Base-by-base conservation (phyloP, 1,140 invertebrate genomes). In the Lordiphosa clarofinis region DNA sequence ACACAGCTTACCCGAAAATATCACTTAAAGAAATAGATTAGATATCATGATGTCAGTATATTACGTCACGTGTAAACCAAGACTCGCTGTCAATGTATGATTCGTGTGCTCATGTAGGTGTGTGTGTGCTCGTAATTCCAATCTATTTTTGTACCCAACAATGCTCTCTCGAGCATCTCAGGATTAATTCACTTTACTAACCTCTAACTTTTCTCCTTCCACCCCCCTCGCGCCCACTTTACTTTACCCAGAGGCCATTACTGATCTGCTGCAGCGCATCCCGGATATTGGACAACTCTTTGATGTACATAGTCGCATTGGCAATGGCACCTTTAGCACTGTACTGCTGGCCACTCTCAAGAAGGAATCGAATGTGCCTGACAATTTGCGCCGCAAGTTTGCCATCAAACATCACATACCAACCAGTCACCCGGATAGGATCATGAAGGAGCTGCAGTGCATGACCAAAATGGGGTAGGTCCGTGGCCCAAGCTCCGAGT, bases 321-420 rank as follows among this genome's bases (percentile, higher is more conserved):
- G 94, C 0, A 93, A 94, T 89, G 95, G 95, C 4, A 95, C 95
- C 0, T 96, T 96, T 58, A 96, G 95, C 78, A 94, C 93, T 9
- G 95, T 96, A 1, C 95, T 93, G 65, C 82, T 96, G 57, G 95
- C 93, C 3, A 92, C 92, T 7, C 78, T 95, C 19, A 93, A 93
- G 59, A 90, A 92, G 7, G 79, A 90, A 8, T 58, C 88, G 8
- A 56, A 90, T 44, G 37, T 81, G 47, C 76, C 89, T n/a, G 89
- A 92, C 1, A 88, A 90, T 24, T 90, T 92, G 49, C 89, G 90
- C 19, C 91, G 90, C 79, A 91, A 91, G 84, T 96, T 94, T 90
- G 95, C 95, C 1, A 91, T 96, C 15, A 96, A 96, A 87, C 93
- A 96, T 88, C 91, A 96, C 24, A 93, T 96, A 61, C 95, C 95